These are phyloP conservation scores for Caloenas nicobarica DNA, from an alignment of 2,113 vertebrate species.

Conservation along the genomic window DNA sequence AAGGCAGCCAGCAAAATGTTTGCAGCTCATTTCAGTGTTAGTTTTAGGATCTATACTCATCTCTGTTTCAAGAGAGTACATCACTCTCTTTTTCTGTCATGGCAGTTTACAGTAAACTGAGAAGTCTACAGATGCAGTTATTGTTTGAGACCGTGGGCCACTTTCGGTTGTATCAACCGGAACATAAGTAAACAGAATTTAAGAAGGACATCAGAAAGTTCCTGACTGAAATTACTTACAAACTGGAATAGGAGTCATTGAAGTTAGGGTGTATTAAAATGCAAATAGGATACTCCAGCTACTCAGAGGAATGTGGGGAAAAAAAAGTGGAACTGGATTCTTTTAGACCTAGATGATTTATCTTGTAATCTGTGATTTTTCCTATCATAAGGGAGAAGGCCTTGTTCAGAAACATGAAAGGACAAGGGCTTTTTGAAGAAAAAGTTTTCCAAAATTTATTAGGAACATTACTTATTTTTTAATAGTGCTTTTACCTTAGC, in stretches of 20 bases:
- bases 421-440: not conserved
- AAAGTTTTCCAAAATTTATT: not conserved
- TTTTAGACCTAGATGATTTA: not conserved
- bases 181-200: conserved; percentile 3
- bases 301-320: not conserved
- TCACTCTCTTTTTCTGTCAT: not conserved
- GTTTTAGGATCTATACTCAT: not conserved
- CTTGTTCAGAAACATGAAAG: fast-evolving
- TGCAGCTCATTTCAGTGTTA: conserved; percentile 4
- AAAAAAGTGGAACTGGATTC: not conserved
- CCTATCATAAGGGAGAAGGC: not conserved
- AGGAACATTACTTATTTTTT: not conserved
- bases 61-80: not conserved
- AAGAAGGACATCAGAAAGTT: not conserved
- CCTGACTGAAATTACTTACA: not conserved
- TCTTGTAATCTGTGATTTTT: not conserved
- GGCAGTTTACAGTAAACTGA: not conserved
- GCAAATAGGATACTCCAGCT: not conserved
- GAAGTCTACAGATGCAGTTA: not conserved
- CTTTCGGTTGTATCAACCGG: not conserved
- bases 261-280: not conserved
- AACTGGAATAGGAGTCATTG: not conserved
- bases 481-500: not conserved
- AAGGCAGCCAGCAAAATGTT: conserved; percentile 14
- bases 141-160: not conserved